These are phyloP conservation scores for Brachionus rotundiformis DNA, from an alignment of 1,140 invertebrate genomes.

Conservation along the genomic window DNA sequence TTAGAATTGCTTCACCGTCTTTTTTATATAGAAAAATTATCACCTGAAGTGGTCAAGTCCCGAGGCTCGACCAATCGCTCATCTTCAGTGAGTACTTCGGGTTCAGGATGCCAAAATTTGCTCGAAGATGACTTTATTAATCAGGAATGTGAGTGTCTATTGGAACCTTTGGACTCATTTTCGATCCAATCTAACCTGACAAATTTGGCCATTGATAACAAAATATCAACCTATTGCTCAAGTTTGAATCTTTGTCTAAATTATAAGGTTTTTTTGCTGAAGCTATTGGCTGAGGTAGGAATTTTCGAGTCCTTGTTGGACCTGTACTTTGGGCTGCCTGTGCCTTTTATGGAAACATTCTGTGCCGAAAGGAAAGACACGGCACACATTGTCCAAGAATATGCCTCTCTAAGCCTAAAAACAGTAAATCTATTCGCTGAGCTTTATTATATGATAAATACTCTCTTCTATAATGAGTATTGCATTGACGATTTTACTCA, in stretches of 20 bases:
- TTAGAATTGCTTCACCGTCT: neutral
- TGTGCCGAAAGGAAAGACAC: neutral
- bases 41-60: neutral
- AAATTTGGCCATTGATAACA: neutral
- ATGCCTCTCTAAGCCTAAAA: constrained; percentile 5
- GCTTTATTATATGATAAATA: constrained; percentile 44
- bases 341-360: constrained; percentile 34
- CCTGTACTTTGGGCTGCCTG: constrained; percentile 47
- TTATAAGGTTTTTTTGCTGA: constrained; percentile 35
- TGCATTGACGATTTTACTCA: constrained; percentile 39
- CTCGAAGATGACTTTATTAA: constrained; percentile 16
- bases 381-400: neutral
- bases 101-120: neutral
- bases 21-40: neutral
- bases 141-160: constrained; percentile 12
- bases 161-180: neutral
- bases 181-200: constrained; percentile 10
- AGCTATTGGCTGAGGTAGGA: constrained; percentile 6
- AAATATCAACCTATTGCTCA: constrained; percentile 31
- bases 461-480: constrained; percentile 22
- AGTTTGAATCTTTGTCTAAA: neutral
- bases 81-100: neutral
- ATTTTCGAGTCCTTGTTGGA: constrained; percentile 44
- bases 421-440: constrained; percentile 49
- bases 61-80: neutral